Evolutionary conservation across 2,888 invertebrate species (phyloP).

Genomic region (Microplitis deprimator): DNA sequence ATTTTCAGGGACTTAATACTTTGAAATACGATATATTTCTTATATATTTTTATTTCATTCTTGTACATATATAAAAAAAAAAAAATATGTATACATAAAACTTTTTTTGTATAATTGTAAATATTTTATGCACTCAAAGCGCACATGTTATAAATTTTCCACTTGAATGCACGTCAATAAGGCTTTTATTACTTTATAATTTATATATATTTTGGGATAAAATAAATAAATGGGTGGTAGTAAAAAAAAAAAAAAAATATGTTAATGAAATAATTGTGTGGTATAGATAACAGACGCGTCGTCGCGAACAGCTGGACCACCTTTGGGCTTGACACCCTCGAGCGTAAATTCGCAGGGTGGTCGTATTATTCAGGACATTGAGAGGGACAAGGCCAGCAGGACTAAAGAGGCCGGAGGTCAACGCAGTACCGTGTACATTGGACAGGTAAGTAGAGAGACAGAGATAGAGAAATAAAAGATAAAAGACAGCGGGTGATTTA

Average conservation of each 20-base stretch:
- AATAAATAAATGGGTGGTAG: background rate
- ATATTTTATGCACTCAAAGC: constrained; percentile 38
- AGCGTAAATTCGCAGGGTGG: constrained; percentile 61
- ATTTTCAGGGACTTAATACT: constrained; percentile 40
- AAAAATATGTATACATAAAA: constrained; percentile 15
- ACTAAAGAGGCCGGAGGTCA: constrained; percentile 65
- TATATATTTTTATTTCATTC: constrained; percentile 38
- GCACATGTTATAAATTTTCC: constrained; percentile 52
- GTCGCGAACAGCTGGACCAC: constrained; percentile 47
- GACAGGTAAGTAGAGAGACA: constrained; percentile 62
- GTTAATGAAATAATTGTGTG: constrained; percentile 25
- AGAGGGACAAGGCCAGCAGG: constrained; percentile 64
- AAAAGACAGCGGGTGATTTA: constrained; percentile 51
- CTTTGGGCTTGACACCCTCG: constrained; percentile 57
- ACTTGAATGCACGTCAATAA: constrained; percentile 44
- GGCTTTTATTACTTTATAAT: constrained; percentile 42
- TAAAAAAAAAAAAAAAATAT: constrained; percentile 19
- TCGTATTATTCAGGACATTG: constrained; percentile 63
- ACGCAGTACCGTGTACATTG: constrained; percentile 67
- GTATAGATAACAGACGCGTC: constrained; percentile 41
- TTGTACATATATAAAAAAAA: constrained; percentile 38
- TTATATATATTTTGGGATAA: constrained; percentile 37
- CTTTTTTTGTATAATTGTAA: constrained; percentile 41
- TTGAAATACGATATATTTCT: constrained; percentile 51
- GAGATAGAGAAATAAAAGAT: constrained; percentile 39